Evolutionary conservation across 2,797 vertebrate species (phyloP).

Genomic region (Sebastes aleutianus): DNA sequence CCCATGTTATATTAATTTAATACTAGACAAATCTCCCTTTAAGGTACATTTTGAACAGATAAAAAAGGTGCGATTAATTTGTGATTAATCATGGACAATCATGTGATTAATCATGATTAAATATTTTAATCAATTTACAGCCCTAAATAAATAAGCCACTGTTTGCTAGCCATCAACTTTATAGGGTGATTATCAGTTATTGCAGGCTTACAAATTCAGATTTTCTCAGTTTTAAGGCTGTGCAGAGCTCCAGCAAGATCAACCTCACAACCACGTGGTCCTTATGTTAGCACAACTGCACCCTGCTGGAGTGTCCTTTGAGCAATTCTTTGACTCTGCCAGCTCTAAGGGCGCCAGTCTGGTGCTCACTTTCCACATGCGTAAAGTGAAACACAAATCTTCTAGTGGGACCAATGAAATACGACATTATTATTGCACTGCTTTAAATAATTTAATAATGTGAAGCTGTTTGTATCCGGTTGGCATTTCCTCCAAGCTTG

Average conservation of each 20-base stretch:
- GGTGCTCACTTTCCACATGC: not conserved
- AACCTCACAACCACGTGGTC: not conserved
- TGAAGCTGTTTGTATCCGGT: slow-evolving; percentile 10
- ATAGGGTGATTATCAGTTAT: not conserved
- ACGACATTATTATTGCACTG: slow-evolving; percentile 1
- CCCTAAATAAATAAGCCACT: too few species aligned
- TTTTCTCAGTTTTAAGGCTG: not conserved
- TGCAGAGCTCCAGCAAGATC: not conserved
- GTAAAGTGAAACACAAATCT: not conserved
- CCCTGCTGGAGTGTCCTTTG: not conserved
- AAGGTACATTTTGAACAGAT: too few species aligned
- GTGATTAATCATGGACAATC: too few species aligned
- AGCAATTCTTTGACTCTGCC: not conserved
- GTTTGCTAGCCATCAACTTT: too few species aligned
- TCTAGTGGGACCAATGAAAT: slow-evolving; percentile 12
- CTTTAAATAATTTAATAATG: slow-evolving; percentile 28
- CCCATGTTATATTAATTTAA: too few species aligned
- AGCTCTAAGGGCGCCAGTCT: not conserved
- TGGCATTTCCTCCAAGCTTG: slow-evolving; percentile 22
- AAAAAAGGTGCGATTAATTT: too few species aligned
- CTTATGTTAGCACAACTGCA: not conserved
- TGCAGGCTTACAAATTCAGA: not conserved
- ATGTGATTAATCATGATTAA: too few species aligned
- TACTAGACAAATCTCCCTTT: too few species aligned
- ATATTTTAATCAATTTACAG: too few species aligned